These are phyloP conservation scores for Coryphaenoides rupestris DNA, from an alignment of 2,113 vertebrate genomes.

Conservation along the genomic window DNA sequence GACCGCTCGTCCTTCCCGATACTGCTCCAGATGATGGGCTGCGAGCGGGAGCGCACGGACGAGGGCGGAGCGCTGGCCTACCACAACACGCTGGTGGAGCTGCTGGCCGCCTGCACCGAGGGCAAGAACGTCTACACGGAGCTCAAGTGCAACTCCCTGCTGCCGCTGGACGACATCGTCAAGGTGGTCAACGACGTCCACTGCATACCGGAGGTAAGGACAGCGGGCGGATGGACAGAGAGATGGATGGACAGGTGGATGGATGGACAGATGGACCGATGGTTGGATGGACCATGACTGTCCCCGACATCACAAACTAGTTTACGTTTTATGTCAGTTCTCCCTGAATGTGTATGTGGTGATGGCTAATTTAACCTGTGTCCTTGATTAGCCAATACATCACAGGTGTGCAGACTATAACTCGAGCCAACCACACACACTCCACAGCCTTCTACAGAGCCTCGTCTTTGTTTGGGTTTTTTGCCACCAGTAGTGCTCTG, in stretches of 20 bases:
- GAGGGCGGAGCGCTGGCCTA: constrained; percentile 90
- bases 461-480: too few relatives aligned
- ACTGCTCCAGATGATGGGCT: constrained; percentile 91
- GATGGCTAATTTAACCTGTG: too few relatives aligned
- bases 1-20: constrained; percentile 93
- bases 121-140: constrained; percentile 98
- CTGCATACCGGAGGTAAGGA: constrained; percentile 86
- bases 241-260: neutral
- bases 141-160: constrained; percentile 96
- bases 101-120: constrained; percentile 94
- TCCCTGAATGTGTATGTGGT: too few relatives aligned
- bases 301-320: too few relatives aligned
- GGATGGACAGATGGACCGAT: neutral
- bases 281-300: too few relatives aligned
- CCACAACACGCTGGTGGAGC: constrained; percentile 93
- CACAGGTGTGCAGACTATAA: too few relatives aligned
- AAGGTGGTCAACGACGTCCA: constrained; percentile 91
- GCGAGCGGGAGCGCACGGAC: constrained; percentile 82
- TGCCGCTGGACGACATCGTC: constrained; percentile 95
- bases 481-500: too few relatives aligned
- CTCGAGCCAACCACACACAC: too few relatives aligned
- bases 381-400: too few relatives aligned
- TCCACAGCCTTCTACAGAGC: too few relatives aligned
- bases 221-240: neutral
- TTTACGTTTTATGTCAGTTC: too few relatives aligned